Evolutionary conservation across 2,113 vertebrate species (phyloP).

Genomic region (Protomyctophum bolini): DNA sequence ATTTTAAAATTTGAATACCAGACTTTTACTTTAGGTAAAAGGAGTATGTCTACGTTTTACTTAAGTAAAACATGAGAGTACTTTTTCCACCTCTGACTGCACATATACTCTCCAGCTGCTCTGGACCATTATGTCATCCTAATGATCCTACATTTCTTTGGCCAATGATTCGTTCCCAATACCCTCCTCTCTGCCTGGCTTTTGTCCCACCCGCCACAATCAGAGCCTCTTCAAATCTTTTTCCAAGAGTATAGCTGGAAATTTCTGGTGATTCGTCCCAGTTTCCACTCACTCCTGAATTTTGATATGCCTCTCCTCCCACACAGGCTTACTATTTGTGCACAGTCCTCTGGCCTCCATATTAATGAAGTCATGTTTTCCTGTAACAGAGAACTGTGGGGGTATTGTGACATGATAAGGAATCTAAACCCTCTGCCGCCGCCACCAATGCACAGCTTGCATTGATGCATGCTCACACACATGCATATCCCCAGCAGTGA

Average conservation of each 20-base stretch:
- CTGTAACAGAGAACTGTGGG: constrained; percentile 54
- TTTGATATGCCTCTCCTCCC: not conserved
- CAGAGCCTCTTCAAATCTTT: not conserved
- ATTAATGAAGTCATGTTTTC: constrained; percentile 40
- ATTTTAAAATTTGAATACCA: too few species aligned
- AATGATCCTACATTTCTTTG: constrained; percentile 26
- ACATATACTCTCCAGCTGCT: constrained; percentile 19
- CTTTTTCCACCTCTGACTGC: too few species aligned
- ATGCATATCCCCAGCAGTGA: constrained; percentile 29
- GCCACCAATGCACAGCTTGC: constrained; percentile 45
- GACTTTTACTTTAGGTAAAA: too few species aligned
- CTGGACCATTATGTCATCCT: constrained; percentile 31
- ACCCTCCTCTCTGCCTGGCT: not conserved
- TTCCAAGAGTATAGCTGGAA: constrained; percentile 12
- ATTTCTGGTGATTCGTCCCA: not conserved
- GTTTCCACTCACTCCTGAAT: not conserved
- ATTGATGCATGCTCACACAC: constrained; percentile 25
- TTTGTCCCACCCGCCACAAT: constrained; percentile 8
- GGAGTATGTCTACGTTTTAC: too few species aligned
- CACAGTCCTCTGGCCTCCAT: constrained; percentile 14
- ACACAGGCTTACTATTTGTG: constrained; percentile 1
- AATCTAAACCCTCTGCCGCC: constrained; percentile 50
- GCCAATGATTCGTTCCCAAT: not conserved
- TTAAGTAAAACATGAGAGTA: too few species aligned
- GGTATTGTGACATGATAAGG: constrained; percentile 62